These are phyloP conservation scores for Apis cerana DNA, from an alignment of 1,140 invertebrate species.

Conservation along the genomic window DNA sequence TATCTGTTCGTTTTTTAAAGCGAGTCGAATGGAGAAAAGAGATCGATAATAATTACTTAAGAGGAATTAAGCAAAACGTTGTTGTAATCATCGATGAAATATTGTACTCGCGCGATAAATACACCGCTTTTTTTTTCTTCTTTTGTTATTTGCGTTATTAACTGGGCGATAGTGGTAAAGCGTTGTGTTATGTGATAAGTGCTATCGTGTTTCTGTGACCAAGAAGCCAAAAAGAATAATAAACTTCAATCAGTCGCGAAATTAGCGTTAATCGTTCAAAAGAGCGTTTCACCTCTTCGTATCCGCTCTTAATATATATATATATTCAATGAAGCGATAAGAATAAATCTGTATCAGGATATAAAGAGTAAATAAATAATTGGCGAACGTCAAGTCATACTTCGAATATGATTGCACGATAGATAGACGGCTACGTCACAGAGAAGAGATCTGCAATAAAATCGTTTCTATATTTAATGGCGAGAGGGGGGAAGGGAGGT, in stretches of 20 bases:
- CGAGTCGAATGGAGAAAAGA: slow-evolving; percentile 36
- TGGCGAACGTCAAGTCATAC: slow-evolving; percentile 3
- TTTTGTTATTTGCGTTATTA: neutral
- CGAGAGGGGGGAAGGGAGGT: no score
- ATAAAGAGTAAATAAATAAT: slow-evolving; percentile 25
- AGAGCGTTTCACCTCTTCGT: neutral
- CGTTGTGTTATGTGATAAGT: slow-evolving; percentile 78
- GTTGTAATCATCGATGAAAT: slow-evolving; percentile 17
- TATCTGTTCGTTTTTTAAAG: neutral
- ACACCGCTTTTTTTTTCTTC: slow-evolving; percentile 10
- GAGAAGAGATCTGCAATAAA: neutral
- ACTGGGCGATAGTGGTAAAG: slow-evolving; percentile 71
- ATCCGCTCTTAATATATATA: neutral
- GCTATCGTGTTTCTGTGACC: slow-evolving; percentile 79
- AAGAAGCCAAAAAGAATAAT: slow-evolving; percentile 75
- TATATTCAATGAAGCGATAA: neutral
- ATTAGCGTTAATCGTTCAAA: slow-evolving; percentile 3
- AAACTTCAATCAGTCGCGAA: slow-evolving; percentile 39
- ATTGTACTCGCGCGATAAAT: slow-evolving; percentile 20
- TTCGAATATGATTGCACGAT: slow-evolving; percentile 12
- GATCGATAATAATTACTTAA: slow-evolving; percentile 2
- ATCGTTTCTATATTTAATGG: neutral
- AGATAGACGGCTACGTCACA: slow-evolving; percentile 18
- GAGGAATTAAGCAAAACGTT: neutral
- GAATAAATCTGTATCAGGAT: neutral